phyloP scores from a whole-genome alignment of 2,797 vertebrate genomes.

The Pipistrellus pygmaeus region DNA sequence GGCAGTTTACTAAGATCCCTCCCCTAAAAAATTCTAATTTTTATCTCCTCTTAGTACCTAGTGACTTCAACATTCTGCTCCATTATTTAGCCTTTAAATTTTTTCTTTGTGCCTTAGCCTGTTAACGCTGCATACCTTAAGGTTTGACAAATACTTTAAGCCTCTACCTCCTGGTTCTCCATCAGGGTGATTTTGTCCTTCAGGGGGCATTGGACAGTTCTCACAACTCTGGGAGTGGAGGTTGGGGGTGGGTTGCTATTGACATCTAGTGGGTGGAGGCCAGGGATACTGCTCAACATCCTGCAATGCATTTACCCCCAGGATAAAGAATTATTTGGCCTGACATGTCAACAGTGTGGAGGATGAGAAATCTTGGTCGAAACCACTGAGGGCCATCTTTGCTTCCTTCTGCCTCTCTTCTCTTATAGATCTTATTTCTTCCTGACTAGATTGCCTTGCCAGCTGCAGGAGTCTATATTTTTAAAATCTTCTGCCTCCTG shows the following conservation, averaged over 20 bases:
- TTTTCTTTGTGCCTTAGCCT: slow-evolving; percentile 9
- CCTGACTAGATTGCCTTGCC: not conserved
- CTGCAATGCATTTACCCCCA: not conserved
- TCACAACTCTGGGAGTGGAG: not conserved
- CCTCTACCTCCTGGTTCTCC: not conserved
- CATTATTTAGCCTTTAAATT: not conserved
- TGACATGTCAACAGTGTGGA: not conserved
- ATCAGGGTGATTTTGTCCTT: not conserved
- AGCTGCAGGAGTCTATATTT: not conserved
- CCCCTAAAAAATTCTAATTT: not conserved
- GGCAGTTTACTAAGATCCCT: not conserved
- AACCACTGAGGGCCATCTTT: not conserved
- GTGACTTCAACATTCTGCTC: slow-evolving; percentile 7
- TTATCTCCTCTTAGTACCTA: not conserved
- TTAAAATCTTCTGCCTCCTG: slow-evolving; percentile 25
- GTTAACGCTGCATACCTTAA: not conserved
- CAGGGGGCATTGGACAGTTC: not conserved
- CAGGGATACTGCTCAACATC: not conserved
- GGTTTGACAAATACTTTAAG: not conserved
- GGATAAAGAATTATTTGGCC: not conserved
- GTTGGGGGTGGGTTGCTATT: not conserved
- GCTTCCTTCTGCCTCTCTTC: not conserved
- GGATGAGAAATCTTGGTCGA: not conserved
- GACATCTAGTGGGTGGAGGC: not conserved
- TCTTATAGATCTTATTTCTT: not conserved